phyloP scores from a whole-genome alignment of 2,797 vertebrate genomes.

The Thripadectes ignobilis region DNA sequence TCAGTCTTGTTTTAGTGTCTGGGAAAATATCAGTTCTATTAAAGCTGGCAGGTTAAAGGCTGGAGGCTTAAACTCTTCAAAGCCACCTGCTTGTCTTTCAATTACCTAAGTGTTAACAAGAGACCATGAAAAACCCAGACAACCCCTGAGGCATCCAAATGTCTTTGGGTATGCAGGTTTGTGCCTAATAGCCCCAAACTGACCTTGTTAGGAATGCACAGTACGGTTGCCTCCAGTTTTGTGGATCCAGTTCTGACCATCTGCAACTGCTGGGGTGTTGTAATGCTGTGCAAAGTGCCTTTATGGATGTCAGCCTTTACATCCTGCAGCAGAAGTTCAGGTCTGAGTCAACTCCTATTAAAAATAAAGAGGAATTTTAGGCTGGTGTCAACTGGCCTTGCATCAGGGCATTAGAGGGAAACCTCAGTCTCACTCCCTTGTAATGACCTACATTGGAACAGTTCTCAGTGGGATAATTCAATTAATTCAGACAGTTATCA shows the following conservation, averaged over 20 bases:
- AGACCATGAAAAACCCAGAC: neutral
- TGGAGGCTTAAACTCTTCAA: neutral
- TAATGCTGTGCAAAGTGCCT: neutral
- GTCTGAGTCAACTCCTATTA: neutral
- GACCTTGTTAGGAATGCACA: neutral
- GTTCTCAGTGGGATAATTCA: neutral
- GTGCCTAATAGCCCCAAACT: neutral
- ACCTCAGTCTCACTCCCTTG: neutral
- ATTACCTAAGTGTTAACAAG: neutral
- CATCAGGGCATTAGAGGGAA: neutral
- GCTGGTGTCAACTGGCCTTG: neutral
- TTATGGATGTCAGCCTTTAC: neutral
- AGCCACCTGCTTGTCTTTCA: neutral
- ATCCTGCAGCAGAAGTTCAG: neutral
- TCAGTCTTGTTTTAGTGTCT: neutral
- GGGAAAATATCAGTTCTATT: neutral
- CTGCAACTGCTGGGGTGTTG: neutral
- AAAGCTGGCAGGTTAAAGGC: neutral
- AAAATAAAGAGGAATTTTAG: neutral
- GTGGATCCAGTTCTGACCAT: neutral
- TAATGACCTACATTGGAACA: neutral
- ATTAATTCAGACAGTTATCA: conserved; percentile 13
- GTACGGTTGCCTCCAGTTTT: neutral
- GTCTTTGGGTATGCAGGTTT: neutral
- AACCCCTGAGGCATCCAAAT: neutral